Conservation (phyloP, 2,113 vertebrate species). For the Gadus macrocephalus region DNA sequence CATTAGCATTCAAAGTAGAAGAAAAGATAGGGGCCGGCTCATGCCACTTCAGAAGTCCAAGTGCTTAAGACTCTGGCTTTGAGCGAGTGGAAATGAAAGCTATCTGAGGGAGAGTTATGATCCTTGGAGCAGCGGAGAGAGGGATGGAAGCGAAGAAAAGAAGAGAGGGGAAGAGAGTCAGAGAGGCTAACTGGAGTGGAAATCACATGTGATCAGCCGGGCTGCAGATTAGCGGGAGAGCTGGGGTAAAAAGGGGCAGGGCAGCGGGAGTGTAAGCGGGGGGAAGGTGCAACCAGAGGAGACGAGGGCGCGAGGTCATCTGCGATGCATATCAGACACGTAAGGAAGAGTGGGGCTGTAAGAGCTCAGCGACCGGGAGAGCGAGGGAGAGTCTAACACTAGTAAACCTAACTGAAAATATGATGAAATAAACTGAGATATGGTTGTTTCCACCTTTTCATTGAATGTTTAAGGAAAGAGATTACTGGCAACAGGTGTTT, state of each 20-base stretch:
- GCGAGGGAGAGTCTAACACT: background rate
- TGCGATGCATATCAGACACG: conserved; percentile 21
- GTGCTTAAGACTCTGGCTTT: conserved; percentile 60
- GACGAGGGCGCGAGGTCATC: conserved; percentile 6
- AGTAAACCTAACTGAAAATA: too few relatives aligned
- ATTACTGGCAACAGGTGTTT: too few relatives aligned
- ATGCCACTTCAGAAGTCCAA: conserved; percentile 58
- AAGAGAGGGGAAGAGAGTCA: conserved; percentile 14
- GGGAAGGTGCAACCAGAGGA: conserved; percentile 14
- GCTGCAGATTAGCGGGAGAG: conserved; percentile 43
- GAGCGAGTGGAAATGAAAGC: conserved; percentile 53
- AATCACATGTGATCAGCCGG: conserved; percentile 39
- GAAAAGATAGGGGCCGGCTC: conserved; percentile 44
- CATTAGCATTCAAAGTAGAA: conserved; percentile 56
- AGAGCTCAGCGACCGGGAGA: conserved; percentile 14
- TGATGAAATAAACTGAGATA: conserved; percentile 2
- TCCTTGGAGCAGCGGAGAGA: conserved; percentile 31
- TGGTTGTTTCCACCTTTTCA: too few relatives aligned
- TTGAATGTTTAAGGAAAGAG: too few relatives aligned
- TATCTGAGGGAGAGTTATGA: conserved; percentile 63
- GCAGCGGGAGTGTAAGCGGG: conserved; percentile 21
- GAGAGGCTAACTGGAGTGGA: conserved; percentile 20
- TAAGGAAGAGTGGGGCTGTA: background rate
- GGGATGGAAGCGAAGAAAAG: conserved; percentile 10
- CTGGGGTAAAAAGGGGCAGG: conserved; percentile 16